Base-by-base conservation (phyloP, 2,797 vertebrate species). In the Glossophaga mutica region DNA sequence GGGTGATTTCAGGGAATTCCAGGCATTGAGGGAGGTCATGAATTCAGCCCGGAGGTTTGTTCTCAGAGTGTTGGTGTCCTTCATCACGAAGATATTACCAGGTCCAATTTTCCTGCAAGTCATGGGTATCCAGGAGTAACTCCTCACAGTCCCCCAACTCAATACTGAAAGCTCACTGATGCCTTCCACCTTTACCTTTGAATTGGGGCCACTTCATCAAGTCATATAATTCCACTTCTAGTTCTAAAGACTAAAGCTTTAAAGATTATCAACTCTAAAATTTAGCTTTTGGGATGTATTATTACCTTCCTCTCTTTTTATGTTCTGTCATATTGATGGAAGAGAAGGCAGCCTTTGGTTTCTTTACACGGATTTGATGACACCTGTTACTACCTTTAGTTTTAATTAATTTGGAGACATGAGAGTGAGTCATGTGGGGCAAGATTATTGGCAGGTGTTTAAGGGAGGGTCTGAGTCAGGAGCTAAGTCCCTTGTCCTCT, bases 351-450 rank as follows among this genome's bases (percentile, higher is more conserved):
- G 67, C 24, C 52, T 91, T 84, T 83, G 42, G 59, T 55, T 89
- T 90, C 11, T 1, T 94, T 37, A 50, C 62, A 96, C 46, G 82
- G 62, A 34, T 50, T 34, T 76, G 88, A 94, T 96, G 97, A 98
- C 98, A 98, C 98, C 98, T 98, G 98, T 98, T 98, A 97, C 95
- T 83, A 71, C 87, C 48, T 91, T 95, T 95, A 89, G 94, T 96
- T 95, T 91, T 79, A 93, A 84, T 93, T 93, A 87, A 96, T 95
- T 87, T 94, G 57, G 86, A 86, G 74, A 78, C 32, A 48, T 91
- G 73, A 84, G 79, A 83, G 59, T 59, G 79, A 95, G 70, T 86
- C 79, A 10, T 86, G 67, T 46, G 34, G 76, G 85, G 37, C 71
- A 65, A 70, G 82, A 62, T 91, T 91, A 57, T 29, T 95, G 78